Evolutionary conservation across 2,113 vertebrate species (phyloP), one percentile per base, ranked within the genome.

Genomic region (Pimephales promelas): DNA sequence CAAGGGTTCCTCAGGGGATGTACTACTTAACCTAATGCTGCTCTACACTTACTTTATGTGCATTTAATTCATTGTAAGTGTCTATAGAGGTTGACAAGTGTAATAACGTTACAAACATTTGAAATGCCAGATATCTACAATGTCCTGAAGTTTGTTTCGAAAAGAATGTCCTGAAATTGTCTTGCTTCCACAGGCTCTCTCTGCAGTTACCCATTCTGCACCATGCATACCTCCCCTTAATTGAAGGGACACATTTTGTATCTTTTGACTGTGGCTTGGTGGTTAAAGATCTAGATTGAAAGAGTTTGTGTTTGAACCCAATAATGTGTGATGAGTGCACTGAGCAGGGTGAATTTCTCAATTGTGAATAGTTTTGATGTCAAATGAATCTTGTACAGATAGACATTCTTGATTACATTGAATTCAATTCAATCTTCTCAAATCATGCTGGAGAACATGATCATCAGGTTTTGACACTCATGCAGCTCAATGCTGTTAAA

Each of bases 181-280:
- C 11, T 68, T 86, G 47, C 4, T 52, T 89, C 54, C 0, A 0
- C 57, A 94, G 96, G 84, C 93, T 96, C 87, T 97, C 96, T 57
- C 91, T 96, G 84, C 96, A 97, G 91, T 94, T 97, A 75, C 96
- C 96, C 82, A 97, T 96, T 82, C 94, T 96, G 10, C 96, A 96
- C 28, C 95, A 96, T 43, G 96, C 96, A 91, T 95, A 96, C 87
- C 90, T 96, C 89, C 96, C 94, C 0, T 95, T 94, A 83, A 94
- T 97, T 80, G 95, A 95, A 91, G 96, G 96, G 96, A 75, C 52
- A 54, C 0, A 8, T 20, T 54, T 68, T 36, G 31, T 24, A 59
- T 11, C n/a, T 59, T 59, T 59, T 59, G 57, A 59, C 18, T 11
- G 9, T 24, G 10, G 56, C 8, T 40, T 40, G n/a, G 34, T 22